Base-by-base conservation (phyloP, 2,113 vertebrate species). In the Gavia stellata region DNA sequence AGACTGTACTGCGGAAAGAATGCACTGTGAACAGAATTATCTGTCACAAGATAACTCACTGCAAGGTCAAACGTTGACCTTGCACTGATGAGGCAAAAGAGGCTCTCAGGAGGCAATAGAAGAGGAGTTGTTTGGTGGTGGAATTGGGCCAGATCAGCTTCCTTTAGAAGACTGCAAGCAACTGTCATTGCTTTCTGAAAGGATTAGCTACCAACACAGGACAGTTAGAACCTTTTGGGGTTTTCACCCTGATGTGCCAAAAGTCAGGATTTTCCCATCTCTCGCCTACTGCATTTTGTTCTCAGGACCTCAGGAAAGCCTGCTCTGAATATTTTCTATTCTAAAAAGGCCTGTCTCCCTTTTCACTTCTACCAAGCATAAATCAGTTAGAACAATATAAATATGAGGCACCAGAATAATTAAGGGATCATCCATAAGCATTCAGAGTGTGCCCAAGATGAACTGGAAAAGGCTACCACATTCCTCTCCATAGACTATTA, bases 111-210 rank as follows among this genome's bases (percentile, higher is more conserved):
- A 93, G 59, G 89, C 84, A 83, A 92, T 14, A 91, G 88, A 93
- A 92, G 85, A 96, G 45, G 78, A 85, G 74, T 56, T 95, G 90
- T 94, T 87, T 77, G 83, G 82, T 92, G 49, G 70, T 87, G 90
- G 95, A 95, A 92, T 10, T 40, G 73, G 74, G 89, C 93, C 95
- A 96, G 75, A 94, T 82, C 61, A 93, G 79, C 77, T 97, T 95
- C 94, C 84, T 96, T 92, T 77, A 67, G 95, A 95, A 90, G 77
- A 82, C 82, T 92, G 83, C 92, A 87, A 92, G 71, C 62, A 95
- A 96, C 74, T 87, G 70, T 81, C 45, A 1, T 17, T 84, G 78
- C 86, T 85, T 77, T 87, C 84, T 88, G 63, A 95, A 86, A 95
- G 72, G 66, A 94, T 73, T 47, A 90, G 59, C 53, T 81, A 83